These are phyloP conservation scores for Tryphoninae sp. DNA, from an alignment of 2,888 invertebrate species.

Conservation along the genomic window DNA sequence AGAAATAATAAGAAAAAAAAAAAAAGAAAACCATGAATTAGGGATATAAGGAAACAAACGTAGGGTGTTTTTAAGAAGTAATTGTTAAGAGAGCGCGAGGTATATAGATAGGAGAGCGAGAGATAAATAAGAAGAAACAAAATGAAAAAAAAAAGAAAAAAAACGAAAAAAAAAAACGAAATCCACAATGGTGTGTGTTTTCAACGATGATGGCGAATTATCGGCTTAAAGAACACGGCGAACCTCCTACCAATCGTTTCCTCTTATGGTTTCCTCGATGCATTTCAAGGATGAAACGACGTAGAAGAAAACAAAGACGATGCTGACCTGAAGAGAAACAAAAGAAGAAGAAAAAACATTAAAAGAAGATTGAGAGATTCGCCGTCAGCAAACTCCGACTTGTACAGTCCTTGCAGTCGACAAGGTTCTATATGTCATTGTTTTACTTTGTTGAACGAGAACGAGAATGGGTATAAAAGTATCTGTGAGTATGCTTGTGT, in stretches of 20 bases:
- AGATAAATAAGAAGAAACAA: constrained; percentile 10
- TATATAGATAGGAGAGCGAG: constrained; percentile 25
- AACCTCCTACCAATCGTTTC: constrained; percentile 54
- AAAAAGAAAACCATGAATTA: constrained; percentile 60
- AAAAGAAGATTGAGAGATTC: constrained; percentile 63
- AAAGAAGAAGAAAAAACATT: constrained; percentile 60
- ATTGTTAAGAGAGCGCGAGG: constrained; percentile 56
- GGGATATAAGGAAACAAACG: constrained; percentile 67
- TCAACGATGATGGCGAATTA: constrained; percentile 69
- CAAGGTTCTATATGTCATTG: constrained; percentile 77
- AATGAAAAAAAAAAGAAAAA: too few relatives aligned
- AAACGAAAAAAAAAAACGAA: too few relatives aligned
- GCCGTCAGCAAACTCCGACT: constrained; percentile 77
- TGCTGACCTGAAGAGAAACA: constrained; percentile 61
- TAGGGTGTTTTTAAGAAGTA: constrained; percentile 78
- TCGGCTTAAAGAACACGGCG: constrained; percentile 74
- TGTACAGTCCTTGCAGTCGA: constrained; percentile 77
- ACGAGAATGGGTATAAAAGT: constrained; percentile 6
- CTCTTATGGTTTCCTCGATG: constrained; percentile 33
- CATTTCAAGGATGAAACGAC: constrained; percentile 48
- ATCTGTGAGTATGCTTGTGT: constrained; percentile 35
- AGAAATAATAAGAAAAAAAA: constrained; percentile 61
- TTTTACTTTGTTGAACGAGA: constrained; percentile 71
- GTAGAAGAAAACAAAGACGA: constrained; percentile 61
- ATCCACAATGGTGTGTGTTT: constrained; percentile 28